phyloP scores from a whole-genome alignment of 1,140 invertebrate species.

The Pseudomyrmex flavicornis region DNA sequence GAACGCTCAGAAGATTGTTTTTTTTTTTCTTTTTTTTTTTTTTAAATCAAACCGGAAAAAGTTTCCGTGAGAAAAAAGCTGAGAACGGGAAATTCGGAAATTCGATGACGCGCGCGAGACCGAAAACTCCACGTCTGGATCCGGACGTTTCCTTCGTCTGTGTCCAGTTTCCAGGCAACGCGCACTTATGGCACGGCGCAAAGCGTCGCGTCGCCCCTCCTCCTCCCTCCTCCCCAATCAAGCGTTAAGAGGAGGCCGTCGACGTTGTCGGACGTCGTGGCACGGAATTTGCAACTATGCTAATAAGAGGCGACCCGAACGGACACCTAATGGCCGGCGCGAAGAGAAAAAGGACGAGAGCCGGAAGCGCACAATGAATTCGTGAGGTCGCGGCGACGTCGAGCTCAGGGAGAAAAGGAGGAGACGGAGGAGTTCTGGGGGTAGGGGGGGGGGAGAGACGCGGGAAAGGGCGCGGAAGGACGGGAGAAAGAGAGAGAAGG shows the following conservation, averaged over 20 bases:
- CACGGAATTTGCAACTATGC: slow-evolving; percentile 75
- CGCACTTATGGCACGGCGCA: slow-evolving; percentile 63
- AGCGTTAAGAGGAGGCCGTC: slow-evolving; percentile 72
- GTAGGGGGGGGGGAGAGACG: slow-evolving; percentile 62
- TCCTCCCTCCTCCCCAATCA: slow-evolving; percentile 63
- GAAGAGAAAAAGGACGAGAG: slow-evolving; percentile 71
- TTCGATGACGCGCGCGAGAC: not conserved
- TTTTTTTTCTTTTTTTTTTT: too few species aligned
- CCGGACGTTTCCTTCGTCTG: not conserved
- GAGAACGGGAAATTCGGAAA: not conserved
- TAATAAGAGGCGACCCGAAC: slow-evolving; percentile 75
- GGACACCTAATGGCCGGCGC: slow-evolving; percentile 73
- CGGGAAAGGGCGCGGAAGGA: slow-evolving; percentile 64
- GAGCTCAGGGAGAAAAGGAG: slow-evolving; percentile 21
- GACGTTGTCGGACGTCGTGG: slow-evolving; percentile 70
- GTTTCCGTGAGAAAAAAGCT: not conserved
- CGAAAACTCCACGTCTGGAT: not conserved
- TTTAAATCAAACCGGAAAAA: not conserved
- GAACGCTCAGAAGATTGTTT: too few species aligned
- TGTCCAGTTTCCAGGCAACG: slow-evolving; percentile 59
- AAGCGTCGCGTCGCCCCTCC: slow-evolving; percentile 56
- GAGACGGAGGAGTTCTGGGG: slow-evolving; percentile 28
- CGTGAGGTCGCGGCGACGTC: slow-evolving; percentile 74
- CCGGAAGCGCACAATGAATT: slow-evolving; percentile 80
- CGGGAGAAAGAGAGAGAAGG: slow-evolving; percentile 71